Evolutionary conservation across 2,797 vertebrate genomes (phyloP).

Genomic region (Simalia tracyae): DNA sequence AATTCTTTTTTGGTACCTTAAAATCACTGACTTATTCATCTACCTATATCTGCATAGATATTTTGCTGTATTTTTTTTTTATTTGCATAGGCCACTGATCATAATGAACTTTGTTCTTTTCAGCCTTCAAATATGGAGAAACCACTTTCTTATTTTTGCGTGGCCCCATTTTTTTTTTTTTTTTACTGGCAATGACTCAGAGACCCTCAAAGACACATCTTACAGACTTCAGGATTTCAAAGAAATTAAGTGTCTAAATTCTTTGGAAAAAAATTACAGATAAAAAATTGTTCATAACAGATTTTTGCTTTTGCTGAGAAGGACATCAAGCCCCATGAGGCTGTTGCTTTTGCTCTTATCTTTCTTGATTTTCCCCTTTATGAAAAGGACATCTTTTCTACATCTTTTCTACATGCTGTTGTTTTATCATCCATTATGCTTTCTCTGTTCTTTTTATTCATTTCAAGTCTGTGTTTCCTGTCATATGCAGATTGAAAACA

Average conservation of each 20-base stretch:
- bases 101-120: background rate
- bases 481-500: conserved; percentile 79
- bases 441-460: conserved; percentile 72
- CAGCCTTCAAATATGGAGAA: background rate
- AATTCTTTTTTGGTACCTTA: background rate
- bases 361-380: conserved; percentile 51
- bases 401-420: conserved; percentile 61
- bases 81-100: background rate
- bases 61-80: background rate
- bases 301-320: conserved; percentile 32
- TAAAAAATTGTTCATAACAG: background rate
- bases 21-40: background rate
- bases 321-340: background rate
- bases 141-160: background rate
- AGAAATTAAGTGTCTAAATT: background rate
- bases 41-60: background rate
- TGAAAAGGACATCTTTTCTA: conserved; percentile 59
- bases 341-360: conserved; percentile 17
- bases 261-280: background rate
- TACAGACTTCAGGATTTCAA: background rate
- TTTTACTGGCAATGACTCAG: background rate
- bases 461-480: conserved; percentile 74
- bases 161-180: background rate
- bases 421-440: conserved; percentile 73
- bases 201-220: background rate